phyloP scores from a whole-genome alignment of 2,888 invertebrate genomes.

The Drosophila falleni region DNA sequence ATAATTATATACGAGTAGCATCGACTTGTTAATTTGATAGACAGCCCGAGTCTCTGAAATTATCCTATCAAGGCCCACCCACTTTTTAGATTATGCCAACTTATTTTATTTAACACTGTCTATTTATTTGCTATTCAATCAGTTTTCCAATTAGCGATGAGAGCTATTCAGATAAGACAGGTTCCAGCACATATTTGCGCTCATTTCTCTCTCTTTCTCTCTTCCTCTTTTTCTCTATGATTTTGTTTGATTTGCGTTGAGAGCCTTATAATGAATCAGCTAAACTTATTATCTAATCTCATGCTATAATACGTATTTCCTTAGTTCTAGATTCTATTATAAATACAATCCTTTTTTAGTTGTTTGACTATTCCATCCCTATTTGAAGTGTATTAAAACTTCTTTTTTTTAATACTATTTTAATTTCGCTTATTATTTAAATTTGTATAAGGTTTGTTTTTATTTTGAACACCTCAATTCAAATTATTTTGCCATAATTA shows the following conservation, averaged over 20 bases:
- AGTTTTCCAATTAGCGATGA: background rate
- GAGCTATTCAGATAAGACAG: background rate
- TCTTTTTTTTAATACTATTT: background rate
- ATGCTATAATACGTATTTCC: background rate
- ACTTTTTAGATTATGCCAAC: conserved; percentile 2
- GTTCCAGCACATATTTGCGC: background rate
- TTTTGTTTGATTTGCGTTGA: background rate
- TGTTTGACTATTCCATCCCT: background rate
- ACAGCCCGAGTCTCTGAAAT: conserved; percentile 16
- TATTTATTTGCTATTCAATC: background rate
- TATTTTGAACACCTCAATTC: background rate
- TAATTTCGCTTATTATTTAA: background rate
- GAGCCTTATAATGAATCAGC: background rate
- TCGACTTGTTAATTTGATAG: conserved; percentile 10
- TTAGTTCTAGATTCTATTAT: background rate
- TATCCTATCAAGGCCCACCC: conserved; percentile 23
- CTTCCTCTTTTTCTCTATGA: background rate
- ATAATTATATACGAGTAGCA: conserved; percentile 7
- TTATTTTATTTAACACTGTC: conserved; percentile 3
- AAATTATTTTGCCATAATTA: conserved; percentile 7
- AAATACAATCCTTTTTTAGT: background rate
- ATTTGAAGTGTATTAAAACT: background rate
- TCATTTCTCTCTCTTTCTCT: background rate
- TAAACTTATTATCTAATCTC: background rate
- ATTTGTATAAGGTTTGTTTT: conserved; percentile 11